Percentiles rank a stretch among this genome's conserved stretches.
Evolutionary conservation across 2,888 invertebrate species (phyloP).

Genomic region (Leptothorax acervorum): DNA sequence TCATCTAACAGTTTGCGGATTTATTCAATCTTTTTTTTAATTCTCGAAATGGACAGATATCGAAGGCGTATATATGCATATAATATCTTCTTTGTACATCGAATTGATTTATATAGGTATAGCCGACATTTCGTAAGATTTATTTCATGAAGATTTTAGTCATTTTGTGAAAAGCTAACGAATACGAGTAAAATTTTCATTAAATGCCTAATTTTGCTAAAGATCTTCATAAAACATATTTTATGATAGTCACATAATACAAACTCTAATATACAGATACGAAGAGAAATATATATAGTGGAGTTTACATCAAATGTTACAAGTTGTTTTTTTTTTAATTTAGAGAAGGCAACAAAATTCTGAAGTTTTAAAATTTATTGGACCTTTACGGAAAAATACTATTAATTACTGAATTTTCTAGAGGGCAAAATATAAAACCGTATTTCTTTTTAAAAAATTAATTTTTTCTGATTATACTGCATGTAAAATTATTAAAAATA

Average conservation of each 20-base stretch:
- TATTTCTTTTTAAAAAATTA: neutral
- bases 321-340: constrained; percentile 19
- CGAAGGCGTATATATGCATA: neutral
- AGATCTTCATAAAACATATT: neutral
- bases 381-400: neutral
- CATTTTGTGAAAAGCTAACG: constrained; percentile 6
- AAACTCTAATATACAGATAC: neutral
- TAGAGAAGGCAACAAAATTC: neutral
- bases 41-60: neutral
- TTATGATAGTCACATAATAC: constrained; percentile 1
- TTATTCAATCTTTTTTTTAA: neutral
- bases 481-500: neutral
- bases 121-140: neutral
- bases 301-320: neutral
- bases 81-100: neutral
- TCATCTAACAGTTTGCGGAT: neutral
- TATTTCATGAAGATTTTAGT: neutral
- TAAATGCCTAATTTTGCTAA: neutral
- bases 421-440: neutral
- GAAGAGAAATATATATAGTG: neutral
- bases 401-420: neutral
- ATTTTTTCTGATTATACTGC: neutral
- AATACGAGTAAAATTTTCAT: constrained; percentile 21
- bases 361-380: constrained; percentile 7
- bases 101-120: constrained; percentile 3